These are phyloP conservation scores for Parasteatoda lunata DNA, from an alignment of 2,888 invertebrate genomes.

Conservation along the genomic window DNA sequence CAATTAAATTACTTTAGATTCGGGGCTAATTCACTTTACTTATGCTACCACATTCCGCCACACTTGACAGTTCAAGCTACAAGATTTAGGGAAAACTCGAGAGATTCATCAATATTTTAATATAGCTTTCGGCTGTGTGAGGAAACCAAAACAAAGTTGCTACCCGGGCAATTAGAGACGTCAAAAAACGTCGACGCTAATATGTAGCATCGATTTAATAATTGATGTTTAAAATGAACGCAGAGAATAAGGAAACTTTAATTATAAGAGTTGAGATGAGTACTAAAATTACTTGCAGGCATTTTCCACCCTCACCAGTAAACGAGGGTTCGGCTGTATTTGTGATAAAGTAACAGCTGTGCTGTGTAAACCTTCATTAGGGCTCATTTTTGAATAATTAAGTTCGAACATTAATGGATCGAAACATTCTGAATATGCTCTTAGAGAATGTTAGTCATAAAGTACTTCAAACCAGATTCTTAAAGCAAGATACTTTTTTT, in stretches of 20 bases:
- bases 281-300: constrained; percentile 24
- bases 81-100: not conserved
- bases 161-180: constrained; percentile 36
- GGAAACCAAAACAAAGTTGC: constrained; percentile 45
- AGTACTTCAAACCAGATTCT: too few species aligned
- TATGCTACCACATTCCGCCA: constrained; percentile 5
- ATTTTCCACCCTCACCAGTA: constrained; percentile 23
- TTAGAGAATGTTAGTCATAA: too few species aligned
- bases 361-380: constrained; percentile 50
- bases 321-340: not conserved
- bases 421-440: too few species aligned
- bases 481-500: too few species aligned
- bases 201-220: constrained; percentile 49
- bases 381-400: constrained; percentile 59
- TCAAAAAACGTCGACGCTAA: constrained; percentile 45
- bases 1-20: constrained; percentile 24
- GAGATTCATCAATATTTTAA: constrained; percentile 41
- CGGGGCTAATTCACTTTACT: constrained; percentile 35
- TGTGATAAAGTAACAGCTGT: constrained; percentile 38
- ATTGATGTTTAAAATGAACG: constrained; percentile 59
- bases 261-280: constrained; percentile 27
- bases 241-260: constrained; percentile 35
- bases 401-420: constrained; percentile 46
- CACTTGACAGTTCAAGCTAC: not conserved
- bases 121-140: constrained; percentile 13